A percentile compares a stretch with the other conserved stretches of the same genome.
Conservation (phyloP, 1,140 invertebrate species). For the Euura saliciscinereae region DNA sequence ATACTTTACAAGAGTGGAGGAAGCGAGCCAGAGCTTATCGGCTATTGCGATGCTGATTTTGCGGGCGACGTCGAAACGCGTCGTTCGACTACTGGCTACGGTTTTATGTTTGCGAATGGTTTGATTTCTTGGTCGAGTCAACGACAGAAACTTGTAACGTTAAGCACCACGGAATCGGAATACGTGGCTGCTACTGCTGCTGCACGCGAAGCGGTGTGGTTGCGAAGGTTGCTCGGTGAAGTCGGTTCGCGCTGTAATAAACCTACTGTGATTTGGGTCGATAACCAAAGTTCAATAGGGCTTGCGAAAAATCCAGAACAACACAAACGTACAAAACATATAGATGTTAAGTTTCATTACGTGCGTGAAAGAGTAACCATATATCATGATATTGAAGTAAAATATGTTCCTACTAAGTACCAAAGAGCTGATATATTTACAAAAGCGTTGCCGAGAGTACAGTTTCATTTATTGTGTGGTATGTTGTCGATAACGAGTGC, state of each 20-base stretch:
- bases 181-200: conserved; percentile 17
- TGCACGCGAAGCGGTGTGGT: conserved; percentile 11
- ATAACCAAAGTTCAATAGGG: conserved; percentile 47
- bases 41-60: background rate
- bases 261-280: conserved; percentile 25
- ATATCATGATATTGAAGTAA: background rate
- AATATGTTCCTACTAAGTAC: background rate
- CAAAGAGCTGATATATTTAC: conserved; percentile 3
- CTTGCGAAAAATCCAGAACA: conserved; percentile 46
- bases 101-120: conserved; percentile 11
- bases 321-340: conserved; percentile 39
- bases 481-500: background rate
- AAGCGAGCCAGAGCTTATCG: background rate
- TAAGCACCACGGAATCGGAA: conserved; percentile 6
- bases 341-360: conserved; percentile 36
- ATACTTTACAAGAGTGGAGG: background rate
- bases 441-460: background rate
- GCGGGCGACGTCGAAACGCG: background rate
- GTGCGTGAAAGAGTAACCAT: conserved; percentile 28
- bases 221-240: conserved; percentile 3
- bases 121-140: background rate
- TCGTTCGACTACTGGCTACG: conserved; percentile 21
- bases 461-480: background rate
- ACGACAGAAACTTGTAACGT: background rate
- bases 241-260: conserved; percentile 7